A percentile compares a stretch with the other conserved stretches of the same genome.
These are phyloP conservation scores for Chrysolina americana DNA, from an alignment of 2,888 invertebrate species.

Conservation along the genomic window DNA sequence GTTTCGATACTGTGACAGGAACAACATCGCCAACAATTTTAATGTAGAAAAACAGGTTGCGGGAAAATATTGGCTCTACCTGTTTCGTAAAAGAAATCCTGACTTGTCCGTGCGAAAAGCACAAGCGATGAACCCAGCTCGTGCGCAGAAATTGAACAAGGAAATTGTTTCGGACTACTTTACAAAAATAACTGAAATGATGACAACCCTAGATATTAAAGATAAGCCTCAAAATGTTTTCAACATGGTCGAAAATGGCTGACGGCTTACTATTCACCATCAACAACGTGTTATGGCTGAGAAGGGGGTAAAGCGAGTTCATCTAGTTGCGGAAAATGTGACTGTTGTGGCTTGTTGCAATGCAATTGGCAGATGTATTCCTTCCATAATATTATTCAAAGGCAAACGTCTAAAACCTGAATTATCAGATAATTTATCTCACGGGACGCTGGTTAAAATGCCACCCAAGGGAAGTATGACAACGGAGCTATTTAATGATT, in stretches of 20 bases:
- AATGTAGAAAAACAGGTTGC: background rate
- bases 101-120: background rate
- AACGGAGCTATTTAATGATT: too few relatives aligned
- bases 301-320: slow-evolving; percentile 57
- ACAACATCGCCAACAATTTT: background rate
- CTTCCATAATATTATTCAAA: too few relatives aligned
- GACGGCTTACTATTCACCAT: slow-evolving; percentile 39
- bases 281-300: slow-evolving; percentile 50
- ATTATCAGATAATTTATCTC: too few relatives aligned
- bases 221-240: slow-evolving; percentile 54
- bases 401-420: too few relatives aligned
- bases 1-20: background rate
- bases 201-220: background rate
- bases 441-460: too few relatives aligned
- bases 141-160: background rate
- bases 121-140: background rate
- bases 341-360: too few relatives aligned
- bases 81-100: background rate
- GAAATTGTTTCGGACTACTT: slow-evolving; percentile 22
- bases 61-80: background rate
- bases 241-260: slow-evolving; percentile 57
- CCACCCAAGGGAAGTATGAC: too few relatives aligned
- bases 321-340: slow-evolving; percentile 59
- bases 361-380: too few relatives aligned
- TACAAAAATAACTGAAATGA: background rate